Evolutionary conservation across 1,140 invertebrate species (phyloP).

Genomic region (Oryctes rhinoceros): DNA sequence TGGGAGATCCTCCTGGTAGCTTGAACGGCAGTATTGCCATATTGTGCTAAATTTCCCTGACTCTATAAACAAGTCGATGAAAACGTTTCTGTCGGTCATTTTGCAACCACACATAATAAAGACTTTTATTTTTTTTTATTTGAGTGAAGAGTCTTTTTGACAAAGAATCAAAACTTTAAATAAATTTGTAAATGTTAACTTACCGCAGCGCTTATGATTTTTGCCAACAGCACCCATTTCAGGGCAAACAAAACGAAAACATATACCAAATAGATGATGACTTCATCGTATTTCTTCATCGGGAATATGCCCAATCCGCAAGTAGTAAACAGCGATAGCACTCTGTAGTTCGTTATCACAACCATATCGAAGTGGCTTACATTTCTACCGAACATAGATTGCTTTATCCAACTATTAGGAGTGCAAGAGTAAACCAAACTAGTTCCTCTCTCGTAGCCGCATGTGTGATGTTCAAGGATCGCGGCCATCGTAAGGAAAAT

Average conservation of each 20-base stretch:
- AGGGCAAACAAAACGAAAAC: neutral
- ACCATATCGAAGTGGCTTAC: neutral
- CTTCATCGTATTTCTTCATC: neutral
- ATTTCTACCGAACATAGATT: neutral
- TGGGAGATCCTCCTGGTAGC: too few species aligned
- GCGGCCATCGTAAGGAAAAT: neutral
- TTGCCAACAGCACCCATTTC: constrained; percentile 17
- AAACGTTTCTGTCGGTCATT: too few species aligned
- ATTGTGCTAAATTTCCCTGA: too few species aligned
- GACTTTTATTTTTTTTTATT: too few species aligned
- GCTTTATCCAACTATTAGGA: constrained; percentile 4
- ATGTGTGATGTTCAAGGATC: neutral
- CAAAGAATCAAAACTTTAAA: neutral
- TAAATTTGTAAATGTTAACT: neutral
- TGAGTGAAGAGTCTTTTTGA: neutral
- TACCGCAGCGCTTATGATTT: constrained; percentile 24
- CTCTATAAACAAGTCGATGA: too few species aligned
- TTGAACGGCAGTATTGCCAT: too few species aligned
- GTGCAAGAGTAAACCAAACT: neutral
- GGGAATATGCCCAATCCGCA: neutral
- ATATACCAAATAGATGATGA: neutral
- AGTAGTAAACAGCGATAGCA: constrained; percentile 1
- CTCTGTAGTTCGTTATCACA: neutral
- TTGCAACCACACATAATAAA: too few species aligned
- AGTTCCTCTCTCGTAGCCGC: neutral